phyloP scores from a whole-genome alignment of 2,113 vertebrate species.

The Butastur rufipennis region DNA sequence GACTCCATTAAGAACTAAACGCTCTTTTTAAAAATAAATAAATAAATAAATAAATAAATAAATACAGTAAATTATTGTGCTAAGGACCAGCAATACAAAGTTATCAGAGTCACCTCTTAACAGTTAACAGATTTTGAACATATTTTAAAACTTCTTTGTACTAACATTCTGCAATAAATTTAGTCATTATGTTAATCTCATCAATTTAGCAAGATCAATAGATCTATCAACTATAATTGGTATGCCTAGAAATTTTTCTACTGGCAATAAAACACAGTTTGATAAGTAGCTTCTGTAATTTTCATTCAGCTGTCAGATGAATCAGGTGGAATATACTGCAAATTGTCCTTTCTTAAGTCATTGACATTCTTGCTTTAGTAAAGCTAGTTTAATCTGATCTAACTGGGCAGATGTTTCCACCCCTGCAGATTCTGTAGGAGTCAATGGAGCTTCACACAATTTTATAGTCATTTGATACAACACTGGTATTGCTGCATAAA shows the following conservation, averaged over 20 bases:
- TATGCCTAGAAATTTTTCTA: not conserved
- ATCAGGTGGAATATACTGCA: not conserved
- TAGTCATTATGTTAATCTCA: not conserved
- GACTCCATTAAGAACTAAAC: not conserved
- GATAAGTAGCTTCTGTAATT: not conserved
- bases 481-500: not conserved
- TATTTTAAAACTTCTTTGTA: not conserved
- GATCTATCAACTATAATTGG: not conserved
- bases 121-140: not conserved
- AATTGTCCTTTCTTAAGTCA: slow-evolving; percentile 5
- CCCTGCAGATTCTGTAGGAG: not conserved
- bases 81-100: not conserved
- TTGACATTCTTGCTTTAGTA: slow-evolving; percentile 9
- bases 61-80: not conserved
- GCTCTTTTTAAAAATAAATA: not conserved
- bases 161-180: not conserved
- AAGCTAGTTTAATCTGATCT: not conserved
- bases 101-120: not conserved
- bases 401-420: not conserved
- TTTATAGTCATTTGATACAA: not conserved
- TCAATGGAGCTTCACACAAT: not conserved
- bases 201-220: not conserved
- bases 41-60: not conserved
- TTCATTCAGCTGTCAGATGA: not conserved
- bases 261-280: not conserved